Conservation (phyloP, 2,888 invertebrate species). For the Heteromurus nitidus region DNA sequence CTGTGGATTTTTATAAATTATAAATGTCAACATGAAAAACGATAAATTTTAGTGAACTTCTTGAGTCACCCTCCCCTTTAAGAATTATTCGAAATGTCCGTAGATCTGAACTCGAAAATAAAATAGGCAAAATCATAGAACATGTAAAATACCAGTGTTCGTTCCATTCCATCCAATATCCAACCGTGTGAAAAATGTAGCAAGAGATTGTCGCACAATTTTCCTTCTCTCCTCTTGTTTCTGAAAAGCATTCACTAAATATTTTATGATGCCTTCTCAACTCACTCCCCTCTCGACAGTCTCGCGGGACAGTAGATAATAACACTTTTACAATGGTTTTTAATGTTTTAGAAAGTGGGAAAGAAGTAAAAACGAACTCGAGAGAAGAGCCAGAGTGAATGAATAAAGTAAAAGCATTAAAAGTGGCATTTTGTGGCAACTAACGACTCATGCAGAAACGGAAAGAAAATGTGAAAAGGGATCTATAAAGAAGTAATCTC, state of each 20-base stretch:
- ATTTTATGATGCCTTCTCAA: slow-evolving; percentile 49
- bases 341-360: slow-evolving; percentile 53
- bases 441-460: slow-evolving; percentile 55
- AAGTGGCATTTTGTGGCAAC: slow-evolving; percentile 62
- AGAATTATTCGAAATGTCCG: no score
- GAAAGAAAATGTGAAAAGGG: slow-evolving; percentile 50
- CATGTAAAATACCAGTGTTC: no score
- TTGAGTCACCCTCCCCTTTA: no score
- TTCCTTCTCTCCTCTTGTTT: background rate
- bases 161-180: no score
- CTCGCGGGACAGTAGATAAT: background rate
- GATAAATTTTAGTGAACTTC: no score
- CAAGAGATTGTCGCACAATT: no score
- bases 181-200: no score
- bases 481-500: slow-evolving; percentile 59
- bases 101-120: no score
- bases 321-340: slow-evolving; percentile 52
- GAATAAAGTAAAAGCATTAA: slow-evolving; percentile 61
- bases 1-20: no score
- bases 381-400: slow-evolving; percentile 38
- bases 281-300: background rate
- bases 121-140: no score
- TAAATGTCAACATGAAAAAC: no score
- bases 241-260: slow-evolving; percentile 41
- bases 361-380: slow-evolving; percentile 39